Evolutionary conservation across 2,888 invertebrate species (phyloP).

Genomic region (Periphyllus acericola): DNA sequence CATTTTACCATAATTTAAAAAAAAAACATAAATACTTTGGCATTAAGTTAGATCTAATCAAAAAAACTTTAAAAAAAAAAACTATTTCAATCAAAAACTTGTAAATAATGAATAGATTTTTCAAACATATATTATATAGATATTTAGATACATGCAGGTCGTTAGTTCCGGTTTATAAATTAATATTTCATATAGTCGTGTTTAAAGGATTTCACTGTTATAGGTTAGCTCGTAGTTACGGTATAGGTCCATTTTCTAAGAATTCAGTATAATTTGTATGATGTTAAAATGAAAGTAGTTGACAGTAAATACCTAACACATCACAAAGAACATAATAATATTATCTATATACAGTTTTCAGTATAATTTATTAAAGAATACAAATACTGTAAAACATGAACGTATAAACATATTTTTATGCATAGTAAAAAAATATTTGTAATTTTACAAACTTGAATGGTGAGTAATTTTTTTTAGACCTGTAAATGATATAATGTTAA

Average conservation of each 20-base stretch:
- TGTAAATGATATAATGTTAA: no score
- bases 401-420: neutral
- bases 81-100: no score
- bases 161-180: neutral
- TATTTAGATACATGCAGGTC: neutral
- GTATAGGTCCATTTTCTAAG: neutral
- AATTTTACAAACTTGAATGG: no score
- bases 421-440: no score
- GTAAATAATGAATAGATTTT: no score
- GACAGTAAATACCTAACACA: conserved; percentile 24
- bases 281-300: conserved; percentile 48
- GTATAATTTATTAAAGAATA: conserved; percentile 5
- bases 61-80: no score
- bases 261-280: conserved; percentile 27
- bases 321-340: neutral
- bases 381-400: neutral
- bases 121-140: no score
- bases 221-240: neutral
- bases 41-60: no score
- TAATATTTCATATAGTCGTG: conserved; percentile 5
- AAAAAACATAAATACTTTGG: no score
- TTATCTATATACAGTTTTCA: neutral
- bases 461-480: no score
- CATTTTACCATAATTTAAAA: no score
- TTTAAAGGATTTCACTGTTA: conserved; percentile 26